Conservation (phyloP, 1,140 invertebrate species). For the Bombus soroeensis region DNA sequence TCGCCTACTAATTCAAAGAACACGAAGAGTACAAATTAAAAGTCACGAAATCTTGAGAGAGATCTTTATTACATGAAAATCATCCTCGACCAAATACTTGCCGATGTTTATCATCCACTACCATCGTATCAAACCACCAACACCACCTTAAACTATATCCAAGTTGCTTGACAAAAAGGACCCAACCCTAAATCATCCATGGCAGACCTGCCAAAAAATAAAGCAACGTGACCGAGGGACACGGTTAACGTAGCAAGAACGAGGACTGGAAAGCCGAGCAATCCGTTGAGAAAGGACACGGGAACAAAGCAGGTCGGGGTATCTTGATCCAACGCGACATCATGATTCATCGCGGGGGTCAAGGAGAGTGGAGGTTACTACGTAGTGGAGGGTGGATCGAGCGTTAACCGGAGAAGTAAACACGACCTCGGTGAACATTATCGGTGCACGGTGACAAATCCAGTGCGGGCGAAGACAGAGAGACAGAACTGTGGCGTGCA, state of each 20-base stretch:
- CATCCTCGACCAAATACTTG: not conserved
- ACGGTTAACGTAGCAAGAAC: not conserved
- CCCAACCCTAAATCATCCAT: not conserved
- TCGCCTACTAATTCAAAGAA: too few species aligned
- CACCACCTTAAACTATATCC: not conserved
- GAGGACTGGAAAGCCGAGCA: not conserved
- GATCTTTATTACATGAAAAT: not conserved
- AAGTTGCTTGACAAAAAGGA: not conserved
- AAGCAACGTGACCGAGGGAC: not conserved
- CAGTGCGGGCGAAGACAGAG: slow-evolving; percentile 3
- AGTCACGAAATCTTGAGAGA: not conserved
- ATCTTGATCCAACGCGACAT: slow-evolving; percentile 27
- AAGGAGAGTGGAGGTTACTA: not conserved
- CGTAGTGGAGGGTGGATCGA: not conserved
- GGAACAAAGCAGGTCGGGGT: not conserved
- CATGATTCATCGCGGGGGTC: slow-evolving; percentile 33
- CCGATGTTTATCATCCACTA: not conserved
- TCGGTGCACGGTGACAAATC: slow-evolving; percentile 50
- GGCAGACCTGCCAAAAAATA: not conserved
- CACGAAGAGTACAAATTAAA: too few species aligned
- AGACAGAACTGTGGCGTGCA: not conserved
- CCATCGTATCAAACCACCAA: not conserved
- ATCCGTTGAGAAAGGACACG: not conserved
- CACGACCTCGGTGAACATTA: slow-evolving; percentile 42
- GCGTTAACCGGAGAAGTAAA: slow-evolving; percentile 43